Base-by-base conservation (phyloP, 2,888 invertebrate genomes). In the Rotaria macrura region DNA sequence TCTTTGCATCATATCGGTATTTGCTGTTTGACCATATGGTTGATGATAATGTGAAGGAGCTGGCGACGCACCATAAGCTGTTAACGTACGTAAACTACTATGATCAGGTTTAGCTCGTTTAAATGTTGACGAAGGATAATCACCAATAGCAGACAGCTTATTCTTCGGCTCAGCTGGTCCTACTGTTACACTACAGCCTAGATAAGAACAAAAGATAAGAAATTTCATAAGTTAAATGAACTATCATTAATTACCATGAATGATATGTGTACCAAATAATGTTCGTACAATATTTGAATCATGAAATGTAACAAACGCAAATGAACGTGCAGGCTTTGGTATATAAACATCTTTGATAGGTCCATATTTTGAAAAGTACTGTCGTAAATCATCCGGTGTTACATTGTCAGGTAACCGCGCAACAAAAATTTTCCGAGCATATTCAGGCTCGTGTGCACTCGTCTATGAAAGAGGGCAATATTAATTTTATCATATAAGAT, bases 271-370 rank as follows among this genome's bases (percentile, higher is more conserved):
- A 23, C 86, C 86, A 38, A 74, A 86, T 7, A 86, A 65, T 40
- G 79, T 83, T 43, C 83, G 85, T 29, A 84, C 86, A 12, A 85
- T 55, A 49, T 55, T 85, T 9, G 85, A 83, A 47, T 86, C 86
- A 38, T 84, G 72, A 54, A 97, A 96, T 85, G 96, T 96, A 85
- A 97, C 96, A 92, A 97, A 97, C 85, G 91, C 90, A 88, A 91
- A 92, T 83, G 91, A 91, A 86, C 92, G 89, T 91, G 96, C 97
- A 86, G 96, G 96, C 91, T 95, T 94, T 49, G 97, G 96, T 88
- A 97, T 96, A 93, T 96, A 97, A 85, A 96, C 96, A 92, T 97
- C 96, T 85, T 96, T 96, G 92, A 96, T 96, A 92, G 96, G 95
- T 88, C 96, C 96, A 92, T 93, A 96, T 91, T 94, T 95, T 86